Evolutionary conservation across 2,113 vertebrate genomes (phyloP).

Genomic region (Notothenia rossii): DNA sequence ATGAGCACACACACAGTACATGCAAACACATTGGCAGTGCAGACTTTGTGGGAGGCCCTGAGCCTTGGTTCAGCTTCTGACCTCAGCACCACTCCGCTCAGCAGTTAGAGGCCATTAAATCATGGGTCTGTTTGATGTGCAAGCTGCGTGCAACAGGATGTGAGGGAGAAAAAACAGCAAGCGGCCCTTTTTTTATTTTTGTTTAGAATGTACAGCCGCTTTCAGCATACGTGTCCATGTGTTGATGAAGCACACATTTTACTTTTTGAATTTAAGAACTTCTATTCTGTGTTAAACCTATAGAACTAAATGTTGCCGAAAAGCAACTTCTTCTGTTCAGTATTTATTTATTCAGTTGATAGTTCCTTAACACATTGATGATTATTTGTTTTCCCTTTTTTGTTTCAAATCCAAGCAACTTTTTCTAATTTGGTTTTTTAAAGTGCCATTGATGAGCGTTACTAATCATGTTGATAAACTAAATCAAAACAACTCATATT

Average conservation of each 20-base stretch:
- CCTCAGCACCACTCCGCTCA: constrained; percentile 58
- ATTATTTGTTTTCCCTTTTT: neutral
- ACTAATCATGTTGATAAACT: constrained; percentile 33
- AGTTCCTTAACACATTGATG: constrained; percentile 1
- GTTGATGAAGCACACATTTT: constrained; percentile 16
- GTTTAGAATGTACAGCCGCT: constrained; percentile 51
- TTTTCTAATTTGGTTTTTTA: neutral
- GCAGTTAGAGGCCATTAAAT: constrained; percentile 70
- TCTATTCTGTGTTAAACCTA: neutral
- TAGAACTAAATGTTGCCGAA: neutral
- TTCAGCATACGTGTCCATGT: neutral
- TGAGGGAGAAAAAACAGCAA: constrained; percentile 53
- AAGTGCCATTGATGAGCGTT: neutral
- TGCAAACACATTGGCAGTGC: constrained; percentile 23
- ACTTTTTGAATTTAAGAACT: constrained; percentile 3
- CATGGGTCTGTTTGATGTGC: constrained; percentile 73
- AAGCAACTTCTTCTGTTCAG: neutral
- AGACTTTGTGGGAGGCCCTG: constrained; percentile 63
- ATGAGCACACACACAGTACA: neutral
- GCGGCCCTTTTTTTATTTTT: constrained; percentile 63
- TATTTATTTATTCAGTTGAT: neutral
- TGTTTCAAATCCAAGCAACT: neutral
- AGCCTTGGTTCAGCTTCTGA: constrained; percentile 64
- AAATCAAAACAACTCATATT: constrained; percentile 1
- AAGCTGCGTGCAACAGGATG: constrained; percentile 69